Base-by-base conservation (phyloP, 2,797 vertebrate genomes). In the Sebastes matsubarae region DNA sequence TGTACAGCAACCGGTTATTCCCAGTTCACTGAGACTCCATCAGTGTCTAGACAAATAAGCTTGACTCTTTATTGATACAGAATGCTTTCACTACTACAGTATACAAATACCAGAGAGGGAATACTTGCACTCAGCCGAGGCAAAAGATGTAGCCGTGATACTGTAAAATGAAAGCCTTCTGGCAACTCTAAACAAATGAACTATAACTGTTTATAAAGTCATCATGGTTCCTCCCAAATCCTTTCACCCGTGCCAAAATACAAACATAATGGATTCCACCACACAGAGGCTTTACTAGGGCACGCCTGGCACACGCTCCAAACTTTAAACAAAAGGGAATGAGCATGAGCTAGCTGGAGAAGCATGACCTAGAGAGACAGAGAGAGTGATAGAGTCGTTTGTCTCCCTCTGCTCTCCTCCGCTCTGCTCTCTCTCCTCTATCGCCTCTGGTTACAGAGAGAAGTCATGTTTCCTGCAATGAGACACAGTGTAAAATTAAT, bases 401-500 rank as follows among this genome's bases (percentile, higher is more conserved):
- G 87, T 93, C 93, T 94, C 89, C 80, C 90, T 82, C 80, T 79
- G 87, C 87, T 90, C 92, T 84, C 84, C 92, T 84, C 84, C 60
- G 69, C 92, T 91, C 87, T 75, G 80, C 90, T 91, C 87, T 87
- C 89, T 91, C 92, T 82, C 92, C 87, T 89, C 91, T 80, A 88
- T 90, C 80, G 92, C 93, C 94, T 85, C 89, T 88, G 91, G 94
- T 94, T 92, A 94, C 88, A 89, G 86, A 88, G 87, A 90, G 92
- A 92, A 93, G 92, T 92, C 94, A 88, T 94, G 92, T 95, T 95
- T 91, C 89, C 90, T 71, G 86, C 86, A 79, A 92, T 84, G 90
- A 93, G 92, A 94, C 92, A 91, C 92, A 87, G 91, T 94, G 93
- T 95, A 93, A 94, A 94, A 95, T 94, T 90, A 93, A 95, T 93